Conservation (phyloP, 2,113 vertebrate genomes). For the Psittacus erithacus region DNA sequence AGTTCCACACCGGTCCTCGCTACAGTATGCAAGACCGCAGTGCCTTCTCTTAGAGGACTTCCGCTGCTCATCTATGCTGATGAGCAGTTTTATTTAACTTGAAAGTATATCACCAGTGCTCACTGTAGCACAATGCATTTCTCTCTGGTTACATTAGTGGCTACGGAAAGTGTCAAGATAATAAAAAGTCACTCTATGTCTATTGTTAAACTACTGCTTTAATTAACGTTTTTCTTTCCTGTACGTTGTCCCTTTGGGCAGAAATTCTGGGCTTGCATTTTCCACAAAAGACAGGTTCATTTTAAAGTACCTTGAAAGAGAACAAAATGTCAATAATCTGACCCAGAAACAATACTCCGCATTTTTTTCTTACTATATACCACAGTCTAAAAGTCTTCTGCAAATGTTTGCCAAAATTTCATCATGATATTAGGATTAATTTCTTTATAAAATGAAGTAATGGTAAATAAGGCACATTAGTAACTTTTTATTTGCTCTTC, state of each 20-base stretch:
- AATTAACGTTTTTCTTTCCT: conserved; percentile 25
- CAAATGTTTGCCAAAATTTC: background rate
- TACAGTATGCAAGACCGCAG: background rate
- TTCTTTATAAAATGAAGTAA: conserved; percentile 30
- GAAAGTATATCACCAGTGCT: background rate
- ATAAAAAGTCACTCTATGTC: background rate
- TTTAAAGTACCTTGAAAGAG: conserved; percentile 4
- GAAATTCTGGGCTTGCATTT: background rate
- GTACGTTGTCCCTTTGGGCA: background rate
- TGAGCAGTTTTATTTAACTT: background rate
- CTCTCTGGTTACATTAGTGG: background rate
- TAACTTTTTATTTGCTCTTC: conserved; percentile 25
- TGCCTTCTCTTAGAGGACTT: background rate
- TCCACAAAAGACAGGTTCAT: background rate
- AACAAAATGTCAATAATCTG: background rate
- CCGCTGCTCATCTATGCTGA: background rate
- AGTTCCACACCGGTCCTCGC: background rate
- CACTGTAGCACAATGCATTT: background rate
- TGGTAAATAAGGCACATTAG: background rate
- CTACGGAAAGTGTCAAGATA: background rate
- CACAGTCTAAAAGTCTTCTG: background rate
- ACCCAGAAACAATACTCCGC: background rate
- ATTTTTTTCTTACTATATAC: background rate
- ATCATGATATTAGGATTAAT: conserved; percentile 6
- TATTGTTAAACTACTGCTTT: background rate